Evolutionary conservation across 1,140 invertebrate genomes (phyloP), one percentile per base, ranked within the genome.

Genomic region (Ditylenchus dipsaci): DNA sequence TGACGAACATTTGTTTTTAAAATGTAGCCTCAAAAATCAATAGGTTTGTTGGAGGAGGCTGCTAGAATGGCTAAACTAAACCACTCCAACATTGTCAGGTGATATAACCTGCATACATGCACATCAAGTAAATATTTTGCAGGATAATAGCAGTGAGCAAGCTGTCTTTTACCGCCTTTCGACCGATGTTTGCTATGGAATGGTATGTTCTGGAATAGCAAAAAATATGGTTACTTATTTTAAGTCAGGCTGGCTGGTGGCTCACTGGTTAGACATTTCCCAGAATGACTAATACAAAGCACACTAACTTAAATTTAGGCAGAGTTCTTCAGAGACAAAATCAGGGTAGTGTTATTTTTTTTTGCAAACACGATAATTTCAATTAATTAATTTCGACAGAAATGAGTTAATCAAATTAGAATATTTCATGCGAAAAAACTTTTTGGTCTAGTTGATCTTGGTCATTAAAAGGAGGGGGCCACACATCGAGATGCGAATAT

Each of bases 161-260:
- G 65, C 57, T 79, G 5, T 77, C 76, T 42, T 77, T 78, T 33
- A 74, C 67, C 43, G 77, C 77, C 17, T 81, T 79, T 60, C 76
- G 77, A 17, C 77, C 77, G 21, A 79, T 79, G 77, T 81, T 79
- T 43, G 77, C 79, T 0, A 81, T 79, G 78, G 77, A 79, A 62
- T 79, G 77, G 77, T 38, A 38, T 38, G 3, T 38, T 38, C 3
- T 38, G 33, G 11, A 38, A 38, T 11, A 38, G 11, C 33, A 38
- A 38, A 38, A 3, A 5, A 38, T 38, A 5, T 5, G 3, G 11
- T 3, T 38, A 38, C 11, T 38, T 38, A 5, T 3, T 38, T 11
- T 11, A 38, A 38, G 3, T 38, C 33, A 38, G 33, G 33, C 74
- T 79, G 17, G 56, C 79, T 0, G 77, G 77, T 7, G 77, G 77